Base-by-base conservation (phyloP, 2,797 vertebrate species). In the Sebastes steindachneri region DNA sequence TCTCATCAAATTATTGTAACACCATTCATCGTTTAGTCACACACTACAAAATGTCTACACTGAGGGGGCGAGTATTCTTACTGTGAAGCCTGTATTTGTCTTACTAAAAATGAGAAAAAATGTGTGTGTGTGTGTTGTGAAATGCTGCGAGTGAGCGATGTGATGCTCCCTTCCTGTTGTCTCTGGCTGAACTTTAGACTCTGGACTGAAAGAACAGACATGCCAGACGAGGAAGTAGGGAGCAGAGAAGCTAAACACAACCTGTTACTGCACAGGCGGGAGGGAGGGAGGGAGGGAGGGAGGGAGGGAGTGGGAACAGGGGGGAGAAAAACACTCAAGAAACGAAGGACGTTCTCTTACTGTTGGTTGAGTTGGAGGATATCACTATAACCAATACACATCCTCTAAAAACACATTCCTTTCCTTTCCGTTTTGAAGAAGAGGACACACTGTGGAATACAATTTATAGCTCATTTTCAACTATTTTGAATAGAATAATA, bases 1-100 rank as follows among this genome's bases (percentile, higher is more conserved):
- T 92, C 93, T 90, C 91, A 88, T 94, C 90, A 94, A 93, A 92
- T 93, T 89, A 93, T 92, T 91, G 87, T 92, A 90, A 86, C 82
- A 88, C 84, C 84, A 89, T 92, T 93, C 87, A 87, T 87, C 86
- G 81, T 92, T 92, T 92, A 91, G 89, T 94, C 90, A 90, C 86
- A 92, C 88, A 35, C 82, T 75, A 70, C 77, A 76, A 85, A 75
- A 87, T 87, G 63, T 88, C 76, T 71, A 68, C 72, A 78, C 57
- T 82, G 87, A 88, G 92, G 85, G 84, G 91, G 92, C 51, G 81
- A 73, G 77, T 19, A 59, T 80, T 81, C 72, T 74, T 72, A 77
- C 77, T 60, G 68, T 66, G 73, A 88, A 86, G 83, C 64, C 45
- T 77, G 75, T 58, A 45, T 79, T 87, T 85, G 70, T 86, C 64